Evolutionary conservation across 2,888 invertebrate genomes (phyloP).

Genomic region (Ptilodon capucinus): DNA sequence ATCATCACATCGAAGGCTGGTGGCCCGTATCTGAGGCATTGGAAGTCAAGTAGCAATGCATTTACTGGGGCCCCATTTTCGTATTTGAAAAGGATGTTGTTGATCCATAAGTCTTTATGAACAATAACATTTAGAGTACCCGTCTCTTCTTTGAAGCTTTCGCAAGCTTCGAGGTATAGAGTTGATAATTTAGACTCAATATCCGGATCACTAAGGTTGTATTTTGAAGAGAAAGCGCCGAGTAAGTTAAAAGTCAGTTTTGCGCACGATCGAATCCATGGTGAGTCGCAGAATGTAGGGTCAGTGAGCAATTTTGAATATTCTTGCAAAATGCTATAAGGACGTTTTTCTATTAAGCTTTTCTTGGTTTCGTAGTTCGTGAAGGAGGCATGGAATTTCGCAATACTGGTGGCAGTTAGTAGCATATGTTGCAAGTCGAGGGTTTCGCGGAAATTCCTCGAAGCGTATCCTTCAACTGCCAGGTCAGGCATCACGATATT

Average conservation of each 20-base stretch:
- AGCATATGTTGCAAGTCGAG: conserved; percentile 53
- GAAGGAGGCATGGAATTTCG: conserved; percentile 66
- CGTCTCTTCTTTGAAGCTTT: conserved; percentile 40
- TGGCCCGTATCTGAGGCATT: conserved; percentile 61
- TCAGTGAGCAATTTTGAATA: conserved; percentile 46
- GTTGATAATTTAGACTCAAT: conserved; percentile 42
- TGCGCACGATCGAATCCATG: conserved; percentile 54
- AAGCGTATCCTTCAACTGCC: conserved; percentile 48
- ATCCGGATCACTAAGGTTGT: conserved; percentile 25
- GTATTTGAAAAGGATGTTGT: conserved; percentile 68
- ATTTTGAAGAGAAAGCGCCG: conserved; percentile 48
- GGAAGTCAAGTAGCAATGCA: conserved; percentile 63
- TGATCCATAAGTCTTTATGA: conserved; percentile 69
- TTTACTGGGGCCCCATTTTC: conserved; percentile 43
- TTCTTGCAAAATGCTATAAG: conserved; percentile 44
- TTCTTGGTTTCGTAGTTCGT: conserved; percentile 54
- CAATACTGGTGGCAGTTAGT: conserved; percentile 44
- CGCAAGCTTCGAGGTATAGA: conserved; percentile 48
- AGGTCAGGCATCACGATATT: conserved; percentile 67
- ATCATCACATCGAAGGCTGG: conserved; percentile 64
- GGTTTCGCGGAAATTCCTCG: conserved; percentile 32
- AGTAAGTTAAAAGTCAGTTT: conserved; percentile 54
- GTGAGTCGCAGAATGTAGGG: conserved; percentile 47
- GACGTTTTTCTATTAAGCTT: conserved; percentile 13
- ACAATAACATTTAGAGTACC: conserved; percentile 57